phyloP scores from a whole-genome alignment of 2,888 invertebrate species.

The Auanema freiburgensis region DNA sequence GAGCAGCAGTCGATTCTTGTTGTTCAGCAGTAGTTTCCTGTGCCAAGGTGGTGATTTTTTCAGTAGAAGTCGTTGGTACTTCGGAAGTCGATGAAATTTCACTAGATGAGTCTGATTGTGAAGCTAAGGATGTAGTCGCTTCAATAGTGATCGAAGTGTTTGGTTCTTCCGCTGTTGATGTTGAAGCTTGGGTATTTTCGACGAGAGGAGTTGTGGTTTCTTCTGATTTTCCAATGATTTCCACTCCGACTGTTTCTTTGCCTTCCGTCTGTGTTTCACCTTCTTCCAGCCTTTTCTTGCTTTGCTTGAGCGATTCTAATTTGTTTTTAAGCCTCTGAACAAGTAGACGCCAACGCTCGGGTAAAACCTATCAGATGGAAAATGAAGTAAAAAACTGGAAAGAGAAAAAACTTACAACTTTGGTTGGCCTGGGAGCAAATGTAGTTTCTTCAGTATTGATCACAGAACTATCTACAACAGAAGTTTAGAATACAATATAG shows the following conservation, averaged over 20 bases:
- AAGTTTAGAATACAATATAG: no score
- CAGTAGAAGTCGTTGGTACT: conserved; percentile 6
- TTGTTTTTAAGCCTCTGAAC: conserved; percentile 36
- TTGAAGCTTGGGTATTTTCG: conserved; percentile 9
- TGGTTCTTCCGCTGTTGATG: conserved; percentile 6
- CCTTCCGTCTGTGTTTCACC: no score
- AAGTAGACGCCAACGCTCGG: conserved; percentile 29
- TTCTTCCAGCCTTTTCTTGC: conserved; percentile 21
- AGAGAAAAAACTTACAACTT: no score
- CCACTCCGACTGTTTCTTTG: not conserved
- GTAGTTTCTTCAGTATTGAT: no score
- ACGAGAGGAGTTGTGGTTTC: not conserved
- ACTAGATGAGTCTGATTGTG: not conserved
- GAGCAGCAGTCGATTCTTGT: not conserved
- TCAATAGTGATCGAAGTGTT: not conserved
- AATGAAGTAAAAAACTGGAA: no score
- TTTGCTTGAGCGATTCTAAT: conserved; percentile 28
- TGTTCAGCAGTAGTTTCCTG: not conserved
- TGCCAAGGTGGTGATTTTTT: not conserved
- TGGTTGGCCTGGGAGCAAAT: no score
- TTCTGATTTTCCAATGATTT: not conserved
- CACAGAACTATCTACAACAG: no score
- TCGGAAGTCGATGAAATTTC: conserved; percentile 9
- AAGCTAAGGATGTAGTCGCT: not conserved
- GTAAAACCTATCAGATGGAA: conserved; percentile 11